Conservation (phyloP, 2,797 vertebrate species). For the Vipera ursinii region DNA sequence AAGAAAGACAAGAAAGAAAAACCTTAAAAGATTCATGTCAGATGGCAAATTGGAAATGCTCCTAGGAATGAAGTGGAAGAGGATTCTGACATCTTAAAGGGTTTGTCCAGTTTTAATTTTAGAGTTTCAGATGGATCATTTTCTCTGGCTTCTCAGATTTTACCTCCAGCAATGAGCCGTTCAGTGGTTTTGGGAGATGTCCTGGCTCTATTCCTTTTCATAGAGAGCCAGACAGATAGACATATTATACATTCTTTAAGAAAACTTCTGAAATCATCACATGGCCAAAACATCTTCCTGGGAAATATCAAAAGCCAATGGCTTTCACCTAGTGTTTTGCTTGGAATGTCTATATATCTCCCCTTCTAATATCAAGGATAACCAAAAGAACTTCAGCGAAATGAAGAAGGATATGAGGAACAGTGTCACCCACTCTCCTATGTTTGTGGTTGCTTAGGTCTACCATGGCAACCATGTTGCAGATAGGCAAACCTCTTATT, state of each 20-base stretch:
- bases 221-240: neutral
- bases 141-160: neutral
- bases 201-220: neutral
- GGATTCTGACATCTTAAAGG: neutral
- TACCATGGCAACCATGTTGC: neutral
- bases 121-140: neutral
- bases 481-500: neutral
- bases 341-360: neutral
- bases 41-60: neutral
- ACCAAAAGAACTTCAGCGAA: neutral
- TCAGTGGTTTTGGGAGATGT: neutral
- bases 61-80: neutral
- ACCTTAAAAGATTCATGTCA: neutral
- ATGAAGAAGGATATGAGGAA: neutral
- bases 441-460: neutral
- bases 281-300: neutral
- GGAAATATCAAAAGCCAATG: neutral
- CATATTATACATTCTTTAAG: neutral
- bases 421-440: neutral
- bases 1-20: neutral
- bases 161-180: neutral
- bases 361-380: neutral
- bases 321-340: neutral
- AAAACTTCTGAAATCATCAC: neutral
- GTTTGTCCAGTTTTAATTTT: neutral